Evolutionary conservation across 2,888 invertebrate species (phyloP).

Genomic region (Drosophila dives): DNA sequence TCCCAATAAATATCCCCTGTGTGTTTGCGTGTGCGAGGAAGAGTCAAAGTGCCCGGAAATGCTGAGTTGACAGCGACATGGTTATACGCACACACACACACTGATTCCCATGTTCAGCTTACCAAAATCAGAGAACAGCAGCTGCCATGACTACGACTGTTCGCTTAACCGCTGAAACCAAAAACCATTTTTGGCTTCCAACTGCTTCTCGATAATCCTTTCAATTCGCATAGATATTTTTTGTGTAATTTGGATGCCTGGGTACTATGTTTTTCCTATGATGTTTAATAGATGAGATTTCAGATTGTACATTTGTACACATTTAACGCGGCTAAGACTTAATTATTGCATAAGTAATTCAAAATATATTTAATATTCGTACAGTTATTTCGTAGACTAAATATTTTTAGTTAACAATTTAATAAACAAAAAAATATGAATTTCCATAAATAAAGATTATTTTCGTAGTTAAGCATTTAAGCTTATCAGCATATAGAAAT

Average conservation of each 20-base stretch:
- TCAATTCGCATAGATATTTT: conserved; percentile 62
- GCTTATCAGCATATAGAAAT: conserved; percentile 56
- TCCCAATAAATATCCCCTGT: conserved; percentile 14
- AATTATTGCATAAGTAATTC: not conserved
- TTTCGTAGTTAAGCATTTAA: conserved; percentile 17
- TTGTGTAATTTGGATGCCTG: not conserved
- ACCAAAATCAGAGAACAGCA: conserved; percentile 6
- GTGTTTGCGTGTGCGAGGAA: conserved; percentile 1
- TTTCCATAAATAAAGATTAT: conserved; percentile 22
- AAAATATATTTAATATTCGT: not conserved
- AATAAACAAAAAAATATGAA: conserved; percentile 18
- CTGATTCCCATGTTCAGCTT: not conserved
- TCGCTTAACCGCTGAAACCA: conserved; percentile 49
- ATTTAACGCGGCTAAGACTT: not conserved
- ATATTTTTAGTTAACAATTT: conserved; percentile 1
- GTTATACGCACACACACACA: conserved; percentile 4
- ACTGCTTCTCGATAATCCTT: conserved; percentile 65
- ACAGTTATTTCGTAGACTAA: not conserved
- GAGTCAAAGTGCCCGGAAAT: conserved; percentile 49
- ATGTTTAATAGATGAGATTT: conserved; percentile 29
- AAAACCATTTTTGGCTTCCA: conserved; percentile 50
- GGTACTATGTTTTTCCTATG: conserved; percentile 12
- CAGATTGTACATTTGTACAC: conserved; percentile 7
- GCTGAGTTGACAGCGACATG: conserved; percentile 59
- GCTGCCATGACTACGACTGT: conserved; percentile 45